Percentiles rank a stretch among this genome's conserved stretches.
phyloP scores from a whole-genome alignment of 64 coral and sea anemone genomes.

The Porites australiensis region DNA sequence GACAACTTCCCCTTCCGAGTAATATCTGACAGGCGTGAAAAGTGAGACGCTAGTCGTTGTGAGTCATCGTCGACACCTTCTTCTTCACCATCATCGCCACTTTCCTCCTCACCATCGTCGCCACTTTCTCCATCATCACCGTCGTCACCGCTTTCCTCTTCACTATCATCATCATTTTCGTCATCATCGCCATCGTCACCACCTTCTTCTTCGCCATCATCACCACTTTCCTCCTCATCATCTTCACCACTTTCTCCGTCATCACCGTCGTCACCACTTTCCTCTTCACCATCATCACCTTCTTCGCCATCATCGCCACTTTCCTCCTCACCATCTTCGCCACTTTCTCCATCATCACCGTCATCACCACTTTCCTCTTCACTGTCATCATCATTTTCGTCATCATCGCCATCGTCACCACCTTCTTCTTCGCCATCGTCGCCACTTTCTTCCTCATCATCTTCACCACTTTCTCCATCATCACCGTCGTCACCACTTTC shows the following conservation, averaged over 20 bases:
- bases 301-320: background rate
- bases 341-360: background rate
- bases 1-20: slow-evolving; percentile 44
- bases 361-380: background rate
- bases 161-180: background rate
- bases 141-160: background rate
- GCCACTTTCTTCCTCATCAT: background rate
- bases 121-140: background rate
- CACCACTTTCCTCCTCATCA: background rate
- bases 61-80: background rate
- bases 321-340: background rate
- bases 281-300: background rate
- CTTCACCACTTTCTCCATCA: background rate
- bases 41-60: slow-evolving; percentile 55
- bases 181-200: background rate
- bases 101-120: too few species aligned
- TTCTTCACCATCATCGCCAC: background rate
- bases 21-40: slow-evolving; percentile 53
- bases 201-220: background rate
- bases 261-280: background rate
- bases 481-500: too few species aligned
- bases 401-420: too few species aligned
- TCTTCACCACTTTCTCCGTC: background rate
- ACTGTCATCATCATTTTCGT: too few species aligned
- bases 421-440: background rate